These are phyloP conservation scores for Pristionchus japonicus DNA, from an alignment of 2,888 invertebrate genomes.

Conservation along the genomic window DNA sequence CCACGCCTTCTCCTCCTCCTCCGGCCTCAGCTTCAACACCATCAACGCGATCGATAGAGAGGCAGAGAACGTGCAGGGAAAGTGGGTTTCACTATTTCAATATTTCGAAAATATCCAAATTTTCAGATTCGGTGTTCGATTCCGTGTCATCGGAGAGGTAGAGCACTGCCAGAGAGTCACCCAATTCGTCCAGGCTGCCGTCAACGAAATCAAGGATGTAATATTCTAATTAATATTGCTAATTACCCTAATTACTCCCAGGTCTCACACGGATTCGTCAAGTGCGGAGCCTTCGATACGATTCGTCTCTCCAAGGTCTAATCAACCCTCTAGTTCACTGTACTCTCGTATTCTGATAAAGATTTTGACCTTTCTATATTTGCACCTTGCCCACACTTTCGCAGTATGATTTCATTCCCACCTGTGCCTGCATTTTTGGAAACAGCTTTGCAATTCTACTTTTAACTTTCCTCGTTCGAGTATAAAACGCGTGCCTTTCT, in stretches of 20 bases:
- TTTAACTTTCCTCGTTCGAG: background rate
- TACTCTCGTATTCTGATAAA: background rate
- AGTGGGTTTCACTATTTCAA: background rate
- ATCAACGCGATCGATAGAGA: slow-evolving; percentile 18
- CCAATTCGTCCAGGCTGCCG: slow-evolving; percentile 17
- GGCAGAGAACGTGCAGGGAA: slow-evolving; percentile 15
- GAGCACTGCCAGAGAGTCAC: slow-evolving; percentile 33
- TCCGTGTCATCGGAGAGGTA: slow-evolving; percentile 7
- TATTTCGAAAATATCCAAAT: background rate
- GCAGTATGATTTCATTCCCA: background rate
- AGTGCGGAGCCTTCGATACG: slow-evolving; percentile 14
- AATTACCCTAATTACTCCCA: background rate
- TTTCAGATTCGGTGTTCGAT: slow-evolving; percentile 27
- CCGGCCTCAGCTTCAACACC: slow-evolving; percentile 16
- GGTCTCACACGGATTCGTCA: slow-evolving; percentile 26
- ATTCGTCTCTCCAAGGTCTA: background rate
- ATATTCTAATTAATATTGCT: background rate
- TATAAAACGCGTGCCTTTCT: background rate
- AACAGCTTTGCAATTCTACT: background rate
- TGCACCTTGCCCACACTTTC: background rate
- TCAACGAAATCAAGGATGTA: slow-evolving; percentile 27
- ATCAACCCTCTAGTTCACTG: background rate
- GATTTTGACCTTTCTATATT: background rate
- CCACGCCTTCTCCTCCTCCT: slow-evolving; percentile 9
- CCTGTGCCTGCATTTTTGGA: background rate